Percentiles rank a stretch among this genome's conserved stretches.
These are phyloP conservation scores for Emydoidea blandingii DNA, from an alignment of 2,797 vertebrate genomes.

Conservation along the genomic window DNA sequence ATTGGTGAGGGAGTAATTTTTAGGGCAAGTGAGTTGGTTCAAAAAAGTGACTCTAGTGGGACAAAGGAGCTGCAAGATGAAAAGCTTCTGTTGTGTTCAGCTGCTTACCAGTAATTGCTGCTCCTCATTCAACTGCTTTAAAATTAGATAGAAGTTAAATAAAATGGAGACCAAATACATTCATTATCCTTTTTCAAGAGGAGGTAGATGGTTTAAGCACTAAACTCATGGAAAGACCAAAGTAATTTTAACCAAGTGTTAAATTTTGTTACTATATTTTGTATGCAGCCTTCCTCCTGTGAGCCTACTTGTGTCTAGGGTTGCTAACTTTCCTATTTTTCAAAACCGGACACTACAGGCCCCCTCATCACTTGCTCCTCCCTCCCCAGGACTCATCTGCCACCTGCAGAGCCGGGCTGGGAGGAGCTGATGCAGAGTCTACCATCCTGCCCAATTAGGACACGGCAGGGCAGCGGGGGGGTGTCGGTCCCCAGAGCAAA, in stretches of 20 bases:
- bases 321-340: too few relatives aligned
- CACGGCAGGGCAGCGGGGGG: too few relatives aligned
- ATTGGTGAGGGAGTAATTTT: not conserved
- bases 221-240: not conserved
- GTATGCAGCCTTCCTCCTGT: not conserved
- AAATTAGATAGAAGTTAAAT: slow-evolving; percentile 22
- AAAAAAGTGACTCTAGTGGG: not conserved
- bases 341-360: too few relatives aligned
- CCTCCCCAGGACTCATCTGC: too few relatives aligned
- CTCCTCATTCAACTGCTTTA: slow-evolving; percentile 16
- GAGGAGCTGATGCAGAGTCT: too few relatives aligned
- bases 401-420: too few relatives aligned
- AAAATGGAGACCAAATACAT: slow-evolving; percentile 23
- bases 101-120: slow-evolving; percentile 1
- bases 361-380: too few relatives aligned
- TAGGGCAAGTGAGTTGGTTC: not conserved
- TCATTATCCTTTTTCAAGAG: slow-evolving; percentile 30
- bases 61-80: not conserved
- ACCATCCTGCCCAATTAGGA: too few relatives aligned
- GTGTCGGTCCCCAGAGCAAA: too few relatives aligned
- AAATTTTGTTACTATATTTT: not conserved
- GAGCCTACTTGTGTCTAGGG: not conserved
- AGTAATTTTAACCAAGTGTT: not conserved
- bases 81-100: not conserved
- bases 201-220: not conserved